Base-by-base conservation (phyloP, 2,888 invertebrate species). In the Embidobia sp. region DNA sequence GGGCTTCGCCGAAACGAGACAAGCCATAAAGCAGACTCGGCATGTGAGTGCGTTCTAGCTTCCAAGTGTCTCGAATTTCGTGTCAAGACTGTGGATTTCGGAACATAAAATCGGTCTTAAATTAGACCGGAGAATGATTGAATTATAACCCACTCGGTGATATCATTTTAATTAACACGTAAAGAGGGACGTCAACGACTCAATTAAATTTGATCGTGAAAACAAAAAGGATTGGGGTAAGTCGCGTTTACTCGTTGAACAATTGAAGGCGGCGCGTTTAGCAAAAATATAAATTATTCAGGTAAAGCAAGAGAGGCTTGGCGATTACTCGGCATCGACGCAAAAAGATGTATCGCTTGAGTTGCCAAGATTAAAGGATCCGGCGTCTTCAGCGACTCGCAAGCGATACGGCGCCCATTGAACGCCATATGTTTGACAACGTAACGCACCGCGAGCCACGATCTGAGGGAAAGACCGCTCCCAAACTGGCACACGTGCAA, bases 341-440 rank as follows among this genome's bases (percentile, higher is more conserved):
- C 84, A 85, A 84, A 84, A 84, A 81, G 75, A 61, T 59, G 76
- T 79, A 74, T 78, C 74, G 76, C 80, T 74, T 66, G 79, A 77
- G 79, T 80, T 53, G 73, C 80, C 79, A 83, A 85, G 85, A 85
- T 85, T 85, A 85, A 84, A 85, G 85, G 81, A 72, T 46, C 79
- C 84, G 84, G 70, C 82, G 79, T 80, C 67, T 70, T 81, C 79
- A 79, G 81, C 69, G 10, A 78, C 82, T 81, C 81, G 79, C 74
- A 82, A 84, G 85, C 84, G 81, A 85, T 85, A 85, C 84, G 83
- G 83, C 81, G 80, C 83, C 83, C 81, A 84, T 85, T 85, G 85
- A 86, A 87, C 85, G 85, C 86, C 86, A 87, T 85, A 84, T 87
- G 86, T 86, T 87, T 86, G 86, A 87, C 87, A 86, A 86, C 87